Evolutionary conservation across 2,888 invertebrate species (phyloP), one percentile per base, ranked within the genome.

Genomic region (Pyrrhosoma nymphula): DNA sequence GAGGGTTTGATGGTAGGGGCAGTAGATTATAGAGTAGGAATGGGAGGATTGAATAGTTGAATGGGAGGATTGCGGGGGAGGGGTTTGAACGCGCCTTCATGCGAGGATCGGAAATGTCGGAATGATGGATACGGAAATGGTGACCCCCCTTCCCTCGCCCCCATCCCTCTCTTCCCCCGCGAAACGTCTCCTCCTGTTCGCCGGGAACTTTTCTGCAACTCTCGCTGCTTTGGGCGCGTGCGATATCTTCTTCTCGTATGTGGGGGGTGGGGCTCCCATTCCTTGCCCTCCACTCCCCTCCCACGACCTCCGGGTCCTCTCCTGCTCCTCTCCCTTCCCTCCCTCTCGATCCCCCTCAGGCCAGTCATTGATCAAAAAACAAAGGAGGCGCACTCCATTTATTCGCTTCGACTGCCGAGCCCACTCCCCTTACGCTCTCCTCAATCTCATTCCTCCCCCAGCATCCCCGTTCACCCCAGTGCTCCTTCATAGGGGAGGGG

Each of bases 41-140:
- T 82, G 82, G 1, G 82, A 14, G 82, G 82, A 10, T 8, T n/a
- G 35, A 4, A 16, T 10, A 14, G 35, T 18, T 35, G 82, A 30
- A 18, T 0, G 16, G 30, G 82, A 26, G 12, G 35, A 30, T 35
- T 0, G 8, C 18, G 30, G 35, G 16, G 18, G 82, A 18, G 30
- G 35, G 30, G 82, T 1, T 23, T 14, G 82, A 26, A n/a, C n/a
- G 69, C 69, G 82, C n/a, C 82, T 35, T 82, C 69, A 47, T 47
- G 47, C 47, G 30, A 82, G 82, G 69, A 82, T 82, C 82, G 82
- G 82, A 82, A 82, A 82, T 82, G 82, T 82, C 82, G 82, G n/a
- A 82, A 82, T 82, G 82, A 82, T 82, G 82, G 82, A 82, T 82
- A 35, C 82, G 82, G 82, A 82, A 82, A 82, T 82, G 82, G 82